A percentile compares a stretch with the other conserved stretches of the same genome.
These are phyloP conservation scores for Diarsia brunnea DNA, from an alignment of 2,888 invertebrate species.

Conservation along the genomic window DNA sequence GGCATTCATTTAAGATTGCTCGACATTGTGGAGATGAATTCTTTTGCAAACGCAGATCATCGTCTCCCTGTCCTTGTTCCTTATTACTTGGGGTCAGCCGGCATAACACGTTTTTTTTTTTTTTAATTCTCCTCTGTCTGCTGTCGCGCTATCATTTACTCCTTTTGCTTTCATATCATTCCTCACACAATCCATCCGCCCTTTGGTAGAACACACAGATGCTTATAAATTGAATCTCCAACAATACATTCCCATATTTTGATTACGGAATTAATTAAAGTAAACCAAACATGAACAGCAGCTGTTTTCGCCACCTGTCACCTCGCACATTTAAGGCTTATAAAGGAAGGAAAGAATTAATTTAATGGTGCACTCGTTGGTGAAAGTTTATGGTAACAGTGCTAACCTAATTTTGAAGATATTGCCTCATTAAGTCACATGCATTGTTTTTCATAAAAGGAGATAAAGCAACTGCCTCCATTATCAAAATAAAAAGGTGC, in stretches of 20 bases:
- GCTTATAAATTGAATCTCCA: not conserved
- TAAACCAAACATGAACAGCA: slow-evolving; percentile 22
- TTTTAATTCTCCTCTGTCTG: not conserved
- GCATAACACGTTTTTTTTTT: not conserved
- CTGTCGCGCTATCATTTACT: not conserved
- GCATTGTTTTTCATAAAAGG: slow-evolving; percentile 22
- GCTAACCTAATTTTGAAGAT: slow-evolving; percentile 21
- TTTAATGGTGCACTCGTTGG: slow-evolving; percentile 1
- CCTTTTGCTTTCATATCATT: not conserved
- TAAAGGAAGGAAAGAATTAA: not conserved
- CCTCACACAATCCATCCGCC: not conserved
- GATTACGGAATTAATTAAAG: slow-evolving; percentile 28
- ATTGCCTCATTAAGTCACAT: not conserved
- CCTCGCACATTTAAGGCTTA: slow-evolving; percentile 12
- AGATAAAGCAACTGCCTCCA: not conserved
- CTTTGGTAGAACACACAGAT: not conserved
- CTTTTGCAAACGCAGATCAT: slow-evolving; percentile 4
- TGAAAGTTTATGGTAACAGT: slow-evolving; percentile 21
- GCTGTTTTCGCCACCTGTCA: slow-evolving; percentile 44
- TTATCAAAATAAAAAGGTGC: slow-evolving; percentile 36
- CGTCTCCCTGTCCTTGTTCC: not conserved
- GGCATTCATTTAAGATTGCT: slow-evolving; percentile 46
- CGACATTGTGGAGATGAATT: slow-evolving; percentile 22
- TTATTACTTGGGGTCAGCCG: not conserved
- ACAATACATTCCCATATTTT: slow-evolving; percentile 11